A percentile compares a stretch with the other conserved stretches of the same genome.
Conservation (phyloP, 1,140 invertebrate genomes). For the Bombus breviceps region DNA sequence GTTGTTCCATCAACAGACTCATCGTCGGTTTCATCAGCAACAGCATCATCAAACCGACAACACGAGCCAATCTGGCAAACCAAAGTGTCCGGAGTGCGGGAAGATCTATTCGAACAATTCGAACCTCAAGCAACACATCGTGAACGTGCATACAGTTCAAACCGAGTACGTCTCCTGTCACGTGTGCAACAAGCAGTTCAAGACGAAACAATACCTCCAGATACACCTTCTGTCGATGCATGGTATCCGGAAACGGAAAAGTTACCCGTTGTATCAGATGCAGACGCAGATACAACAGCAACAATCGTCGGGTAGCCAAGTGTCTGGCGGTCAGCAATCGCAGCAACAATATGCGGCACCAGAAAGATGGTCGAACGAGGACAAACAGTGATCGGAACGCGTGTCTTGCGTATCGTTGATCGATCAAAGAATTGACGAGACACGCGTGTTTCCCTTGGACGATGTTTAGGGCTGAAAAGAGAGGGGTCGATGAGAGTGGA, state of each 20-base stretch:
- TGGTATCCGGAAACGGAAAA: slow-evolving; percentile 86
- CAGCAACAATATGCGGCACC: slow-evolving; percentile 65
- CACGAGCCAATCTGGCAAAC: slow-evolving; percentile 78
- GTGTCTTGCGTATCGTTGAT: slow-evolving; percentile 11
- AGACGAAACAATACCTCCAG: slow-evolving; percentile 88
- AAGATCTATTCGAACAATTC: slow-evolving; percentile 87
- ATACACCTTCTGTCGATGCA: slow-evolving; percentile 88
- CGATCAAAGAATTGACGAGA: background rate
- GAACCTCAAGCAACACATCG: slow-evolving; percentile 89
- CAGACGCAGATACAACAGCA: slow-evolving; percentile 67
- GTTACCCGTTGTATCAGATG: slow-evolving; percentile 81
- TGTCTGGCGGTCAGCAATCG: slow-evolving; percentile 61
- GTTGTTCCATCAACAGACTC: slow-evolving; percentile 67
- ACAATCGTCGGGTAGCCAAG: slow-evolving; percentile 59
- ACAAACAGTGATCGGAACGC: slow-evolving; percentile 70
- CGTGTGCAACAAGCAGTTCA: slow-evolving; percentile 87
- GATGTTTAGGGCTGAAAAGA: background rate
- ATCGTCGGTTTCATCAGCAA: slow-evolving; percentile 40
- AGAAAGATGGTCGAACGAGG: slow-evolving; percentile 71
- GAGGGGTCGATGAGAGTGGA: slow-evolving; percentile 29
- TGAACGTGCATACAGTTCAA: slow-evolving; percentile 88
- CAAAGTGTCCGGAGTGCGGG: slow-evolving; percentile 87
- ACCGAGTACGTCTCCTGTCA: slow-evolving; percentile 86
- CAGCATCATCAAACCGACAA: slow-evolving; percentile 60
- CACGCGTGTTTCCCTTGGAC: background rate